These are phyloP conservation scores for Malaclemys terrapin DNA, from an alignment of 2,113 vertebrate species.

Conservation along the genomic window DNA sequence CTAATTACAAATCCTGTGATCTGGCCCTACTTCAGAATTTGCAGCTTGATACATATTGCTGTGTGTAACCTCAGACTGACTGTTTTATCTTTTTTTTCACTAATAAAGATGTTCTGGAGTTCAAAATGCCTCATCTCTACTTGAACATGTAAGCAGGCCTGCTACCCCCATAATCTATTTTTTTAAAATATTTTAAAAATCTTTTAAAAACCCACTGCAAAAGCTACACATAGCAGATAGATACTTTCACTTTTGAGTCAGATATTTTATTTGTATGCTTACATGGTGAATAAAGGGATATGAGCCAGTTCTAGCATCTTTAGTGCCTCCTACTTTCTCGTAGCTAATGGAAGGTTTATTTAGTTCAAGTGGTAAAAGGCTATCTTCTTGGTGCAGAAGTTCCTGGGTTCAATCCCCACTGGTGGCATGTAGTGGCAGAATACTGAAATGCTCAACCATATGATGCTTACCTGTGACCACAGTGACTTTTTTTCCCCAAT, in stretches of 20 bases:
- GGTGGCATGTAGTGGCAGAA: background rate
- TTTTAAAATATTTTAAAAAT: background rate
- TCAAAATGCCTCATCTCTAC: slow-evolving; percentile 15
- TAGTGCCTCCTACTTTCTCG: background rate
- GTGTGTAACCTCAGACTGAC: background rate
- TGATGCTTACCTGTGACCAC: background rate
- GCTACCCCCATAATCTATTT: background rate
- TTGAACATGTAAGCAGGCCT: background rate
- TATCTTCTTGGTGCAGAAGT: background rate
- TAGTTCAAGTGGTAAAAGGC: background rate
- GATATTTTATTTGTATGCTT: background rate
- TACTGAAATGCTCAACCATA: background rate
- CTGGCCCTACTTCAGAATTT: slow-evolving; percentile 60
- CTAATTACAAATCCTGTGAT: slow-evolving; percentile 72
- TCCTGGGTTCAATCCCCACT: background rate
- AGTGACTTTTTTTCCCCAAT: background rate
- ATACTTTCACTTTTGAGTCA: background rate
- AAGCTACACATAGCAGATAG: background rate
- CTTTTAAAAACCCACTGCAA: background rate
- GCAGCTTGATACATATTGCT: background rate
- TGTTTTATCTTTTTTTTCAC: background rate
- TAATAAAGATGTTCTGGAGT: background rate
- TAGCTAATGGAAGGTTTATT: background rate
- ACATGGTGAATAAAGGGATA: background rate
- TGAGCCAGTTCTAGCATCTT: background rate